A percentile compares a stretch with the other conserved stretches of the same genome.
These are phyloP conservation scores for Quadriops clusia DNA, from an alignment of 2,888 invertebrate genomes.

Conservation along the genomic window DNA sequence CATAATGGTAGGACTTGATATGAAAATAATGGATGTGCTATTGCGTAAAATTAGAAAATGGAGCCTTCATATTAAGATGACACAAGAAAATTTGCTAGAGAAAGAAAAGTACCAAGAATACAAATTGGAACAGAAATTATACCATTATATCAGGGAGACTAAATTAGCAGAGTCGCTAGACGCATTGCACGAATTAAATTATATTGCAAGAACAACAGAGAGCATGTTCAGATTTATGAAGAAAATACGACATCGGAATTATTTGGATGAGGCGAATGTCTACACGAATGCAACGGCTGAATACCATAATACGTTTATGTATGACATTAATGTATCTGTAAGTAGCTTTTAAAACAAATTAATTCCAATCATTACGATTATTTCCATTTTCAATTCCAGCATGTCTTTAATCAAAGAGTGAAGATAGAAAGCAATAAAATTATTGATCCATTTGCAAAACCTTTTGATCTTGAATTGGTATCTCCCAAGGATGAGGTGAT, in stretches of 20 bases:
- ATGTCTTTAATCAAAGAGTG: conserved; percentile 15
- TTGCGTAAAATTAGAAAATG: conserved; percentile 30
- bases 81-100: conserved; percentile 27
- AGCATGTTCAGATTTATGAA: conserved; percentile 27
- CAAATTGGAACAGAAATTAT: conserved; percentile 28
- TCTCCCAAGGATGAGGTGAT: conserved; percentile 3
- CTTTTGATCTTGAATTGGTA: conserved; percentile 9
- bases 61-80: conserved; percentile 27
- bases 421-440: conserved; percentile 18
- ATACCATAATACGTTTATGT: conserved; percentile 14
- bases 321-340: conserved; percentile 13
- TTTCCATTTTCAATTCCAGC: conserved; percentile 13
- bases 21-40: conserved; percentile 29
- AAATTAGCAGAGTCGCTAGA: conserved; percentile 30
- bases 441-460: conserved; percentile 12
- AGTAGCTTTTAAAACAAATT: conserved; percentile 6
- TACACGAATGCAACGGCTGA: conserved; percentile 16
- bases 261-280: conserved; percentile 16
- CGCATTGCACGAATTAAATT: conserved; percentile 32
- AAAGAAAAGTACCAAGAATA: conserved; percentile 25
- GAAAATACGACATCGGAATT: conserved; percentile 21
- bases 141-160: conserved; percentile 29
- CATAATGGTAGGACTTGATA: conserved; percentile 31
- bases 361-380: too few relatives aligned
- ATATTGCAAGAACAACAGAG: conserved; percentile 33